Evolutionary conservation across 2,888 invertebrate species (phyloP).

Genomic region (Acanthopleura granulata): DNA sequence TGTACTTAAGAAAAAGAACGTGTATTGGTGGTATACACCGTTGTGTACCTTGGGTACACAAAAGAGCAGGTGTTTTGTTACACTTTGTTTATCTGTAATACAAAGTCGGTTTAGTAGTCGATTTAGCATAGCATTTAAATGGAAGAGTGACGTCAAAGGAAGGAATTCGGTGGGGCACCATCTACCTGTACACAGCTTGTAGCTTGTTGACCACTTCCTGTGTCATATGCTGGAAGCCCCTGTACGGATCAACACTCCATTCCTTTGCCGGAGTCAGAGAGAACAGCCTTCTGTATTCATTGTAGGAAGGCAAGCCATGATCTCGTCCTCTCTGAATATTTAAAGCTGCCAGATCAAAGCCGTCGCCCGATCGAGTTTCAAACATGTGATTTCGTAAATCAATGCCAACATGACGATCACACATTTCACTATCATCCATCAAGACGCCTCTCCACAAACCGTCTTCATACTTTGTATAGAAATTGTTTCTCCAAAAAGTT

Average conservation of each 20-base stretch:
- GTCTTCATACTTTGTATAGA: slow-evolving; percentile 13
- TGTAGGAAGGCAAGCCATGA: slow-evolving; percentile 9
- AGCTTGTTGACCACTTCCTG: neutral
- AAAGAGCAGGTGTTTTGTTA: no score
- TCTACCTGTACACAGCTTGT: neutral
- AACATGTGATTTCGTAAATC: slow-evolving; percentile 15
- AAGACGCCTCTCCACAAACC: neutral
- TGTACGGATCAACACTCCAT: neutral
- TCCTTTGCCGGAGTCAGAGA: neutral
- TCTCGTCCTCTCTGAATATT: slow-evolving; percentile 18
- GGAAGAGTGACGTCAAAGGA: no score
- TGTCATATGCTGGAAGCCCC: neutral
- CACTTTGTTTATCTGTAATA: no score
- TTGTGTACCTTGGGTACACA: no score
- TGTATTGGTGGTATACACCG: no score
- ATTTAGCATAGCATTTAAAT: no score
- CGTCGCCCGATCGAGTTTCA: neutral
- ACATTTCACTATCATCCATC: neutral
- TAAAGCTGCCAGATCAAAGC: slow-evolving; percentile 3
- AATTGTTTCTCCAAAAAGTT: neutral
- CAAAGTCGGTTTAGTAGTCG: no score
- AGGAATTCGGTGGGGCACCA: no score
- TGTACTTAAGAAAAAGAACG: no score
- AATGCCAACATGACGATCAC: neutral
- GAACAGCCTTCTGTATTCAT: neutral